A percentile compares a stretch with the other conserved stretches of the same genome.
phyloP scores from a whole-genome alignment of 2,888 invertebrate species.

The Pseudococcus longispinus region DNA sequence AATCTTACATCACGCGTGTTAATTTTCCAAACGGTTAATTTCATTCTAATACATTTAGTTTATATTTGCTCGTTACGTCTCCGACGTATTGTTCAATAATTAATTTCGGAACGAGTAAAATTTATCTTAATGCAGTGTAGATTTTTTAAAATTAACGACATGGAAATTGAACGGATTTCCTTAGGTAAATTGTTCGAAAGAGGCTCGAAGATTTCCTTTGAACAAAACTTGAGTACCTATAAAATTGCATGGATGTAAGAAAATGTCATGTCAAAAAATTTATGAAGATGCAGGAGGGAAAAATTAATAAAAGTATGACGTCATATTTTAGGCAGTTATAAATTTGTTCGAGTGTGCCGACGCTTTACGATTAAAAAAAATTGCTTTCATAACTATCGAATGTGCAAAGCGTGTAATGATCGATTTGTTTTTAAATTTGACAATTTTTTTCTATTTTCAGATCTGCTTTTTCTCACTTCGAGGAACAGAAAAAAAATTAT shows the following conservation, averaged over 20 bases:
- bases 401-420: too few relatives aligned
- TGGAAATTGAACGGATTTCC: background rate
- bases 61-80: background rate
- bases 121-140: background rate
- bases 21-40: conserved; percentile 50
- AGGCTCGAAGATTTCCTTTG: background rate
- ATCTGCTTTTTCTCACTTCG: too few relatives aligned
- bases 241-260: background rate
- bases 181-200: background rate
- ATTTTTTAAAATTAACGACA: background rate
- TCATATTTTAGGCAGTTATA: too few relatives aligned
- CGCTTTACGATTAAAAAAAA: too few relatives aligned
- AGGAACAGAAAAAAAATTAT: too few relatives aligned
- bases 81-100: conserved; percentile 22
- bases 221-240: background rate
- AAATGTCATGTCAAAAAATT: too few relatives aligned
- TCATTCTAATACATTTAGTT: conserved; percentile 49
- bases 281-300: too few relatives aligned
- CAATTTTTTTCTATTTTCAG: too few relatives aligned
- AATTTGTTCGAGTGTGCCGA: too few relatives aligned
- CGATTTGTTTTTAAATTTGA: too few relatives aligned
- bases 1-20: background rate
- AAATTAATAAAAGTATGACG: too few relatives aligned
- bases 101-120: conserved; percentile 30
- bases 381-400: background rate